Evolutionary conservation across 2,888 invertebrate species (phyloP), one percentile per base, ranked within the genome.

Genomic region (Galeruca laticollis): DNA sequence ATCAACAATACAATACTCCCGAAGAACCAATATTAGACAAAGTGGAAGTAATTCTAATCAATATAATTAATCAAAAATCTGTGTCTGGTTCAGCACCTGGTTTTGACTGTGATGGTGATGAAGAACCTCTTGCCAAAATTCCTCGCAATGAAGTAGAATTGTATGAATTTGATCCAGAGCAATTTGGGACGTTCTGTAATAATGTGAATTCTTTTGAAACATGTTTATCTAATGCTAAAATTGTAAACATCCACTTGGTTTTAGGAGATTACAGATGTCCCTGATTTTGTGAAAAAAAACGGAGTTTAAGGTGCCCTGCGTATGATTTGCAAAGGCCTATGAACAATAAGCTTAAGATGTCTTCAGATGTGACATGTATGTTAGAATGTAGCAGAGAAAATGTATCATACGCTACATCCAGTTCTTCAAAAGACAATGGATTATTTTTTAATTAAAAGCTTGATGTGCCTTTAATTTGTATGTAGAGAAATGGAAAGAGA

Each of bases 61-160:
- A 47, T n/a, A 47, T 47, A 15, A 47, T 47, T 6, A 47, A 47
- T 47, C n/a, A 47, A 35, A 35, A 35, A 35, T 35, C 35, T 35
- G 47, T 47, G 18, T 47, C n/a, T 47, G 47, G 47, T 18, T 15
- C 18, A 8, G n/a, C 47, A 15, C 18, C 47, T 15, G 5, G 18
- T 8, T 47, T 47, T 47, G 47, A 15, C 47, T 47, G 47, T 47
- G 47, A 47, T 47, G 47, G 35, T 11, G 35, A n/a, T 15, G 47
- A n/a, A 18, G 47, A 18, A 47, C 47, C 47, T 47, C 47, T 18
- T 15, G 47, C 47, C 8, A n/a, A 47, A 5, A 47, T 35, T 9
- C 35, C 10, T 10, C 35, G 35, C 11, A 10, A 35, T 35, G 35
- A 10, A 10, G 10, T 35, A 11, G 18, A 47, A 47, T 15, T 15